phyloP scores from a whole-genome alignment of 2,888 invertebrate species.

The Agelastica alni region DNA sequence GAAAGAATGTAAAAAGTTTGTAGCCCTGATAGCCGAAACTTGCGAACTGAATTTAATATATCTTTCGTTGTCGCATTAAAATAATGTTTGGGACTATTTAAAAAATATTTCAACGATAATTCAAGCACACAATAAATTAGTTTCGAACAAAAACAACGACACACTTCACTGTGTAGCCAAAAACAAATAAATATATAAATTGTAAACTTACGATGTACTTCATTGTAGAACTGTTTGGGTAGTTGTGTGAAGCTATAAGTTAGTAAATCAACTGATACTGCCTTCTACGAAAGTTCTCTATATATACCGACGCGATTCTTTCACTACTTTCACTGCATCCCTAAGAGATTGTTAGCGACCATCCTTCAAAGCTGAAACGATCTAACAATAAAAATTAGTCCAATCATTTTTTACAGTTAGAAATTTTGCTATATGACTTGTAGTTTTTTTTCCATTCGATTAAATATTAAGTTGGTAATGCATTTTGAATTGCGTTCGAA shows the following conservation, averaged over 20 bases:
- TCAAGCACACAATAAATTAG: not conserved
- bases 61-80: not conserved
- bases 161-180: constrained; percentile 10
- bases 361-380: constrained; percentile 29
- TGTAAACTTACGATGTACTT: constrained; percentile 52
- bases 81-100: too few relatives aligned
- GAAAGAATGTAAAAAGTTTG: too few relatives aligned
- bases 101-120: too few relatives aligned
- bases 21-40: too few relatives aligned
- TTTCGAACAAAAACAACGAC: not conserved
- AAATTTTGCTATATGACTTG: constrained; percentile 13
- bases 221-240: constrained; percentile 43
- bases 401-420: constrained; percentile 19
- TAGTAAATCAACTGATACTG: constrained; percentile 46
- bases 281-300: constrained; percentile 37
- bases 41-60: constrained; percentile 5
- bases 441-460: too few relatives aligned
- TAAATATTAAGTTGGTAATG: too few relatives aligned
- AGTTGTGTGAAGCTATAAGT: constrained; percentile 24
- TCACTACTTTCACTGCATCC: constrained; percentile 48
- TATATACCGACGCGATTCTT: constrained; percentile 45
- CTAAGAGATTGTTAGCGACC: constrained; percentile 36
- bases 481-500: too few relatives aligned
- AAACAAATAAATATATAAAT: constrained; percentile 20
- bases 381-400: constrained; percentile 32